Conservation (phyloP, 53 echinoderm and acorn worm genomes). For the Pentamera pediparva region DNA sequence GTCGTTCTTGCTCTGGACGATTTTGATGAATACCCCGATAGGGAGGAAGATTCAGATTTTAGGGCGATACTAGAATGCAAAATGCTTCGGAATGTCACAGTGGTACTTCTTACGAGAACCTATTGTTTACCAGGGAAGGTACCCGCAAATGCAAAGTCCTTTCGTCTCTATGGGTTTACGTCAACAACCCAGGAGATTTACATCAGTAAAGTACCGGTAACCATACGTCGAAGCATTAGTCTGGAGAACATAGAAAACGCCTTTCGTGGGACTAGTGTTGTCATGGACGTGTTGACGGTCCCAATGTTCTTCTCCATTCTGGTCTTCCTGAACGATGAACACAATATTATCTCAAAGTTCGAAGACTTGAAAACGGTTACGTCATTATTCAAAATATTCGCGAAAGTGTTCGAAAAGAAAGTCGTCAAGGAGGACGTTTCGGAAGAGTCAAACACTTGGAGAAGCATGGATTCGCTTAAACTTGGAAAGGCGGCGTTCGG, state of each 20-base stretch:
- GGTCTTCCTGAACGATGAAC: neutral
- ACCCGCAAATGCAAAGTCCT: neutral
- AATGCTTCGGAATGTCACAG: neutral
- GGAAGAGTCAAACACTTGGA: too few relatives aligned
- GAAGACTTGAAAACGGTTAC: neutral
- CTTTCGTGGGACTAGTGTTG: too few relatives aligned
- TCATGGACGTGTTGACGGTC: neutral
- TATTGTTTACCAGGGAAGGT: neutral
- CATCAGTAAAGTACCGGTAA: neutral
- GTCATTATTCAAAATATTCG: neutral
- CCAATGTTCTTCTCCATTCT: slow-evolving; percentile 3
- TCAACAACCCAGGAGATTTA: neutral
- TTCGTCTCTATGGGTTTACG: neutral
- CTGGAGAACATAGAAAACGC: too few relatives aligned
- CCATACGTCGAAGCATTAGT: neutral
- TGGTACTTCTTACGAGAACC: slow-evolving; percentile 11
- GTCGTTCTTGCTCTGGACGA: slow-evolving; percentile 11
- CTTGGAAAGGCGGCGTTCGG: neutral
- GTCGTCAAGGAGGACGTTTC: too few relatives aligned
- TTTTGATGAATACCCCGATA: slow-evolving; percentile 14
- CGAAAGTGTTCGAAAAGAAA: neutral
- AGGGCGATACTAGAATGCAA: neutral
- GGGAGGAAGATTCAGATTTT: neutral
- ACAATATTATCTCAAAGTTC: neutral
- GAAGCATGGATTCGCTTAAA: neutral